Evolutionary conservation across 2,888 invertebrate species (phyloP).

Genomic region (Apodemia hepburni): DNA sequence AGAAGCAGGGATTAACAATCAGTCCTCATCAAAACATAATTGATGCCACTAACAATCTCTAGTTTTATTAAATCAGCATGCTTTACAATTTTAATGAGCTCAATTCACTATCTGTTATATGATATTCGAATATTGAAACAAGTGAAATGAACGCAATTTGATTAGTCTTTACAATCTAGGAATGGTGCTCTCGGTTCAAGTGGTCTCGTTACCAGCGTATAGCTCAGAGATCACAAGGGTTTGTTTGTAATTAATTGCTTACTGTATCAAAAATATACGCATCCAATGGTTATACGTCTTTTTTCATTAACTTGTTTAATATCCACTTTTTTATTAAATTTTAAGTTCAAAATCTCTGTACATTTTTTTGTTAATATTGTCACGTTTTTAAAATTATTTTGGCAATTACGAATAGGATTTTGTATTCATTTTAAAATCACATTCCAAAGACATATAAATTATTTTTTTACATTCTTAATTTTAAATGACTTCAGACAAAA

Average conservation of each 20-base stretch:
- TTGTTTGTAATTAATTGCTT: slow-evolving; percentile 1
- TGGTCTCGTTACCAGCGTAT: neutral
- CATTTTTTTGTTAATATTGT: too few species aligned
- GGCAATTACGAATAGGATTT: too few species aligned
- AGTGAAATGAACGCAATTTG: neutral
- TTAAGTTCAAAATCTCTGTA: too few species aligned
- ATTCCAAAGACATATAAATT: too few species aligned
- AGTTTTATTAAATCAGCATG: neutral
- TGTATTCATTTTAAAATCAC: too few species aligned
- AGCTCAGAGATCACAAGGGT: slow-evolving; percentile 1
- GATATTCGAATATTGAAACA: slow-evolving; percentile 3
- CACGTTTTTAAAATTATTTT: too few species aligned
- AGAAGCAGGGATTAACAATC: too few species aligned
- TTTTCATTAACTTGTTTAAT: too few species aligned
- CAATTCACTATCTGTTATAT: neutral
- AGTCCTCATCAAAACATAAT: neutral
- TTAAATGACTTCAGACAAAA: too few species aligned
- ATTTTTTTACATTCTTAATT: too few species aligned
- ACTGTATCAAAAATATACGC: neutral
- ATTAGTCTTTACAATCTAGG: slow-evolving; percentile 5
- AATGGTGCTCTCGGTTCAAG: slow-evolving; percentile 5
- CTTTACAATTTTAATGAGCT: neutral
- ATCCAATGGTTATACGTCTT: neutral
- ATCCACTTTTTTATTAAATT: too few species aligned
- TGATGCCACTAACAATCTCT: neutral